Evolutionary conservation across 2,113 vertebrate genomes (phyloP).

Genomic region (Melanerpes formicivorus): DNA sequence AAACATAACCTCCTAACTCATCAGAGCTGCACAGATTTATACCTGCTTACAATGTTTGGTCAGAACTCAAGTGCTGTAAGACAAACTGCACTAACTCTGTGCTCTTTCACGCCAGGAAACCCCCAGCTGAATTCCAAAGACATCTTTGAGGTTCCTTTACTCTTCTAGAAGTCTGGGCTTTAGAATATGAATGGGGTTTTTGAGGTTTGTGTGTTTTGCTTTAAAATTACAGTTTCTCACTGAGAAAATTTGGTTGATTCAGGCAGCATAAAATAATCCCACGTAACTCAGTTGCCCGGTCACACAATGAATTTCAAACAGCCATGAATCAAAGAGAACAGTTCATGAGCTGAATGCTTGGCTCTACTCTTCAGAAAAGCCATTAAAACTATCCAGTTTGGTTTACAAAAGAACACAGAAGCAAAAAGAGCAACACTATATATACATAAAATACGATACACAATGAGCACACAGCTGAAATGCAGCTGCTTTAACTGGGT

Average conservation of each 20-base stretch:
- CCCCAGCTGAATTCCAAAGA: background rate
- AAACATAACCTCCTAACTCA: background rate
- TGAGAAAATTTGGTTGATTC: slow-evolving; percentile 40
- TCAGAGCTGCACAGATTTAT: background rate
- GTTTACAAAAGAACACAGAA: slow-evolving; percentile 5
- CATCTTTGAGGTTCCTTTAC: background rate
- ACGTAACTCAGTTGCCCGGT: background rate
- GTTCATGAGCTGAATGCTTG: slow-evolving; percentile 17
- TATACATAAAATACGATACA: background rate
- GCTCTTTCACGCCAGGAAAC: background rate
- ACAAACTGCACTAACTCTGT: background rate
- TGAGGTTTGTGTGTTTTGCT: background rate
- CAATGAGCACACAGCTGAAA: background rate
- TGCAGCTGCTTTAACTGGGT: background rate
- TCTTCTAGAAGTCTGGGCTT: background rate
- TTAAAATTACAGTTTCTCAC: background rate
- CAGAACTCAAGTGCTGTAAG: background rate
- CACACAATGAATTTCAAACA: slow-evolving; percentile 13
- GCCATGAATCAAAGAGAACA: background rate
- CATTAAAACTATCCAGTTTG: background rate
- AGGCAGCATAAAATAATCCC: background rate
- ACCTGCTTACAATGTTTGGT: background rate
- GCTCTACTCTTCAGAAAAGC: slow-evolving; percentile 8
- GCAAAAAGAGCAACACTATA: background rate
- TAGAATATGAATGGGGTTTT: background rate